Evolutionary conservation across 2,113 vertebrate genomes (phyloP).

Genomic region (Saimiri boliviensis): DNA sequence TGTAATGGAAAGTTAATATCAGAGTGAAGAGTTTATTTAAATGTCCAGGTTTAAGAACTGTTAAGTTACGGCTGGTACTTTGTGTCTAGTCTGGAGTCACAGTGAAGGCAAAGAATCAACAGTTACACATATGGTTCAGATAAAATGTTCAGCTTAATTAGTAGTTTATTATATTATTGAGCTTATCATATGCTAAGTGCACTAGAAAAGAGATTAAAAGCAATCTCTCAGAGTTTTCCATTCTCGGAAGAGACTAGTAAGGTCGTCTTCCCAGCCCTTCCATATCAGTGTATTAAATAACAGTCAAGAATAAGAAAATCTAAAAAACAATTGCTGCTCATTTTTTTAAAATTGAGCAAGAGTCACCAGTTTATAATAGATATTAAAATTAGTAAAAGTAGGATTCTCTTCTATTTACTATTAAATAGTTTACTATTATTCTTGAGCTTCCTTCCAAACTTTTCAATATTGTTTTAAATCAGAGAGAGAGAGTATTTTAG

Average conservation of each 20-base stretch:
- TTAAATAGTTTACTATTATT: not conserved
- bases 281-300: not conserved
- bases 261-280: not conserved
- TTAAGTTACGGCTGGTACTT: not conserved
- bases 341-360: not conserved
- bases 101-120: not conserved
- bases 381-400: slow-evolving; percentile 18
- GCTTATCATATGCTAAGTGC: too few relatives aligned
- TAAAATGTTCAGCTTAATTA: not conserved
- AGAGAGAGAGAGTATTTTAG: not conserved
- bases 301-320: not conserved
- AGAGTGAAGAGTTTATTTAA: slow-evolving; percentile 15
- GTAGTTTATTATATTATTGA: not conserved
- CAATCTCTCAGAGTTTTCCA: not conserved
- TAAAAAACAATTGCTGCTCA: not conserved
- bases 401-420: not conserved
- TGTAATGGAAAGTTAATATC: not conserved
- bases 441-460: not conserved
- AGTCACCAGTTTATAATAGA: not conserved
- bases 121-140: not conserved
- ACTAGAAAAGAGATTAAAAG: not conserved
- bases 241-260: not conserved
- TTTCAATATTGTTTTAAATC: not conserved
- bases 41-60: not conserved
- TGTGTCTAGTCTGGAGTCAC: not conserved